Base-by-base conservation (phyloP, 2,113 vertebrate species). In the Tauraco erythrolophus region DNA sequence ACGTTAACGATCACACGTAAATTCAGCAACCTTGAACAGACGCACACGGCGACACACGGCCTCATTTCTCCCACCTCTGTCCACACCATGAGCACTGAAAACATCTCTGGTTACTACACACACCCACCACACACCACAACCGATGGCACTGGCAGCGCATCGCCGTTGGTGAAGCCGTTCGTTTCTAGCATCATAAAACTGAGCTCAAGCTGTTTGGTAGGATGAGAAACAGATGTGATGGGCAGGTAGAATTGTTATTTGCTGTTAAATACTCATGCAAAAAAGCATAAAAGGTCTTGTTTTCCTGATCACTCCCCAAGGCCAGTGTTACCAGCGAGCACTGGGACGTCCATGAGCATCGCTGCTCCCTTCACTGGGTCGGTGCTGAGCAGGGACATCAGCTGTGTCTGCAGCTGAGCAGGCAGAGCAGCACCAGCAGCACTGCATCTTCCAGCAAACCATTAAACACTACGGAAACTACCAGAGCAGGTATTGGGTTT, bases 111-210 rank as follows among this genome's bases (percentile, higher is more conserved):
- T 56, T 27, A 22, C 41, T 4, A 2, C 23, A 39, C 54, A 28
- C 28, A 3, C 4, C 43, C 51, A 13, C 19, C 33, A 7, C 37
- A 6, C 53, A 14, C 9, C 60, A 19, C 16, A 51, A 8, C 35
- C 0, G 11, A 12, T 0, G 35, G 28, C 12, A 4, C 1, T 11
- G 16, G 25, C 51, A 11, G n/a, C 0, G 18, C 30, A 2, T 10
- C 6, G 2, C 25, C 19, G 7, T 1, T 2, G 21, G 23, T 7
- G 14, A 74, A 11, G 12, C 27, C 27, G 2, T 19, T 74, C 5
- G 1, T 19, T 54, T 53, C 43, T 7, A 16, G 27, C 11, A 7
- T 2, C 48, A 6, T 15, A 45, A 45, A 69, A 53, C 11, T 6
- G 8, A 37, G 72, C 62, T 62, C 60, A 37, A 28, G 50, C 21